Conservation (phyloP, 2,113 vertebrate species). For the Mixornis gularis region DNA sequence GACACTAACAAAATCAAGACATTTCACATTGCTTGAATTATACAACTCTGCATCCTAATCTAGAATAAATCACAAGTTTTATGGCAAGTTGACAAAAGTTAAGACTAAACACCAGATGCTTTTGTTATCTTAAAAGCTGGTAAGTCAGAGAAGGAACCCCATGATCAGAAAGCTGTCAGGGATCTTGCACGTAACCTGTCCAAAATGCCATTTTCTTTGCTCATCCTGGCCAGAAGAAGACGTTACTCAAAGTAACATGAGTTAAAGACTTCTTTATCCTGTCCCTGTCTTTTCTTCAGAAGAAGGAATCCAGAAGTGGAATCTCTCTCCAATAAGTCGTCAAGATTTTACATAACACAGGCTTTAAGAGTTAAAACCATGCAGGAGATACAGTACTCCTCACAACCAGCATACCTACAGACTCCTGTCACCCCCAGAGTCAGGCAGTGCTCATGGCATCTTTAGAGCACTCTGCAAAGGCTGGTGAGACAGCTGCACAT, state of each 20-base stretch:
- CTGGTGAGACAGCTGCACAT: neutral
- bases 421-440: neutral
- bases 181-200: neutral
- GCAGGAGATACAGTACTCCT: neutral
- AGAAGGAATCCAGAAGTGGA: neutral
- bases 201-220: neutral
- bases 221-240: neutral
- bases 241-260: neutral
- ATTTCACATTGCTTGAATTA: neutral
- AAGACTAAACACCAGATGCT: neutral
- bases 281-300: neutral
- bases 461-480: neutral
- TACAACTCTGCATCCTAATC: neutral
- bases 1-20: neutral
- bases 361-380: neutral
- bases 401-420: neutral
- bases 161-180: neutral
- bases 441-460: neutral
- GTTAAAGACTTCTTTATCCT: neutral
- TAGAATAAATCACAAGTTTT: neutral
- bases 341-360: neutral
- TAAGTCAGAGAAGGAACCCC: neutral
- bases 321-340: neutral
- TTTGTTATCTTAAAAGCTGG: neutral
- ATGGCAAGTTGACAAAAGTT: neutral